phyloP scores from a whole-genome alignment of 2,888 invertebrate species.

The Arenicola marina region DNA sequence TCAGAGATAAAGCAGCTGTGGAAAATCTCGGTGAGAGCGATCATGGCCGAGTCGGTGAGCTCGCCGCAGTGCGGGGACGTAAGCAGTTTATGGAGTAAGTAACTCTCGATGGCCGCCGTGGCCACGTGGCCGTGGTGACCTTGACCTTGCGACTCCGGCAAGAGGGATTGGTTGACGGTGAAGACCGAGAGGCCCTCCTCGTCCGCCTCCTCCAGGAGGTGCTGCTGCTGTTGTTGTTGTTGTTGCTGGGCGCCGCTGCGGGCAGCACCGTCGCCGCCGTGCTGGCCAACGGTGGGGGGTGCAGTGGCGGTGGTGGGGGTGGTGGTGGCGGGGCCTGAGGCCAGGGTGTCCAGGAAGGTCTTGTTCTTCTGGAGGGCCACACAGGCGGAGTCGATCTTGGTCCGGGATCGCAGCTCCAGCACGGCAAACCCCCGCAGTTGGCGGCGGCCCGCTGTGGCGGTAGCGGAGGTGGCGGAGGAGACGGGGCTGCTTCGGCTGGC shows the following conservation, averaged over 20 bases:
- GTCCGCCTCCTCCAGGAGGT: constrained; percentile 41
- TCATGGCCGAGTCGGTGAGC: constrained; percentile 42
- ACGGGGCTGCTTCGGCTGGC: not conserved
- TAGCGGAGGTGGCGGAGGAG: not conserved
- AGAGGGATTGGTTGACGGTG: constrained; percentile 46
- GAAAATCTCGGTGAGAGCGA: constrained; percentile 57
- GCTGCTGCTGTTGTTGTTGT: too few species aligned
- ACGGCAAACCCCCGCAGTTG: constrained; percentile 49
- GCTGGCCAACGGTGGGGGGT: too few species aligned
- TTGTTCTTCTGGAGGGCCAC: constrained; percentile 47
- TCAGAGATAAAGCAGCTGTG: constrained; percentile 58
- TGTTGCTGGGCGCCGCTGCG: too few species aligned
- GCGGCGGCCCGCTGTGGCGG: not conserved
- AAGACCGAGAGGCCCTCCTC: constrained; percentile 47
- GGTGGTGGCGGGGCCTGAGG: constrained; percentile 40
- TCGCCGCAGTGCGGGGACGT: constrained; percentile 31
- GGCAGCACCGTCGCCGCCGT: too few species aligned
- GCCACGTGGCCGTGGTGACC: too few species aligned
- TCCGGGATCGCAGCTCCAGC: constrained; percentile 47
- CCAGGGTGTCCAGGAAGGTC: constrained; percentile 38
- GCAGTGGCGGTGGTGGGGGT: too few species aligned
- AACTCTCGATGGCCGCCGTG: constrained; percentile 49
- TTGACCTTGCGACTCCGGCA: constrained; percentile 47
- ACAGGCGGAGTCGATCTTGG: constrained; percentile 50
- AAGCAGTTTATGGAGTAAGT: constrained; percentile 45